Conservation (phyloP, 2,888 invertebrate species). For the Drosophila demipolita region DNA sequence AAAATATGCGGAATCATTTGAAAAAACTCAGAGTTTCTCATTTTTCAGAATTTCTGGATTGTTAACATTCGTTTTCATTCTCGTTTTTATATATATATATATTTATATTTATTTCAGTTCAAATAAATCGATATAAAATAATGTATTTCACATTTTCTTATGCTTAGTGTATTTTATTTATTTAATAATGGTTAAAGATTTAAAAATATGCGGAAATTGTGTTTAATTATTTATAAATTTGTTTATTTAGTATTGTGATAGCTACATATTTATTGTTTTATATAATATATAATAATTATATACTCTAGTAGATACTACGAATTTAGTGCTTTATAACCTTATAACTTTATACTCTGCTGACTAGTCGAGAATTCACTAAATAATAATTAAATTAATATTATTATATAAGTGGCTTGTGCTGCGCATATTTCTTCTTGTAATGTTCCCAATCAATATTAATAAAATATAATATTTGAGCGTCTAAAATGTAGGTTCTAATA, state of each 20-base stretch:
- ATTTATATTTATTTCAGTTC: neutral
- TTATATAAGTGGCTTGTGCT: neutral
- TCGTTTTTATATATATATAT: no score
- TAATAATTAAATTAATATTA: neutral
- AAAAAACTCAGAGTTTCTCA: neutral
- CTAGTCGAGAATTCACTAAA: neutral
- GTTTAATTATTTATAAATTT: neutral
- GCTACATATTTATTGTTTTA: neutral
- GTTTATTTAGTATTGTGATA: neutral
- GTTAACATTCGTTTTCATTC: no score
- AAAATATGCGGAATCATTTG: neutral
- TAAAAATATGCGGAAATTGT: neutral
- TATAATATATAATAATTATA: neutral
- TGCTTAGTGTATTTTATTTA: neutral
- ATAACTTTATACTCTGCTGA: neutral
- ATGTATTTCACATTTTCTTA: neutral
- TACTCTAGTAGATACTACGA: neutral
- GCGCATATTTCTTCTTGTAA: accelerated
- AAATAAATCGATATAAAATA: neutral
- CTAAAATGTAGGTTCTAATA: neutral
- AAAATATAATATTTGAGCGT: neutral
- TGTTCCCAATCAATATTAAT: no score
- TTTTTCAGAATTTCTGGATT: neutral
- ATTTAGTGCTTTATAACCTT: no score
- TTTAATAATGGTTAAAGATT: neutral